These are phyloP conservation scores for Thumatha senex DNA, from an alignment of 2,888 invertebrate species.

Conservation along the genomic window DNA sequence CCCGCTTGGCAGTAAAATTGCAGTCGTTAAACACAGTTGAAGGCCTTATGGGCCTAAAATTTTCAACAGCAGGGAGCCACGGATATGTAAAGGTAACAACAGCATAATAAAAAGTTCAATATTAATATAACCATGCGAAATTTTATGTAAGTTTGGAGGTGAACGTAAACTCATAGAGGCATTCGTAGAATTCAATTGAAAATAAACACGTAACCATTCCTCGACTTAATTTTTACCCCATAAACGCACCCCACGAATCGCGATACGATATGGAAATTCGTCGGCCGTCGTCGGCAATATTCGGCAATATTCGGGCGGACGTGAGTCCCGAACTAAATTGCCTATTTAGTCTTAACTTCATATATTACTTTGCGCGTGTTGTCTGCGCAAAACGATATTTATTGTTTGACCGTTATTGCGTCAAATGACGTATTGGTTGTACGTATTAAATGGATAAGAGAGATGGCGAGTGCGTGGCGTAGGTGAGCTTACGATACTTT, in stretches of 20 bases:
- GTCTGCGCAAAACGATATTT: slow-evolving; percentile 83
- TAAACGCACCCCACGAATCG: slow-evolving; percentile 79
- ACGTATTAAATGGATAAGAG: slow-evolving; percentile 68
- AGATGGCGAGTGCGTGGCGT: slow-evolving; percentile 62
- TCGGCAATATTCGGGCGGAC: slow-evolving; percentile 80
- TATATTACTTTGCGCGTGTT: slow-evolving; percentile 84
- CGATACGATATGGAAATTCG: slow-evolving; percentile 82
- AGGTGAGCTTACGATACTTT: background rate
- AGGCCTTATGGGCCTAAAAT: too few species aligned
- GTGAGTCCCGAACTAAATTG: slow-evolving; percentile 81
- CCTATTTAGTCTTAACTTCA: slow-evolving; percentile 85
- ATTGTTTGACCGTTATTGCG: slow-evolving; percentile 83
- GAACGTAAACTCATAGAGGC: background rate
- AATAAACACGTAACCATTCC: slow-evolving; percentile 66
- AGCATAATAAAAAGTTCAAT: too few species aligned
- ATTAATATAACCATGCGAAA: too few species aligned
- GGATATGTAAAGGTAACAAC: too few species aligned
- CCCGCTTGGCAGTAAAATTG: too few species aligned
- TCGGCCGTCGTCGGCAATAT: slow-evolving; percentile 75
- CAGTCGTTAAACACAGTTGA: too few species aligned
- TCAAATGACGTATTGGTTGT: slow-evolving; percentile 80
- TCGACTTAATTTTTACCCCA: slow-evolving; percentile 82
- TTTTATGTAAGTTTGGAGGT: too few species aligned
- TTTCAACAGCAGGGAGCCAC: too few species aligned
- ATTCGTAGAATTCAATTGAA: slow-evolving; percentile 61